These are phyloP conservation scores for Vulpes vulpes DNA, from an alignment of 2,113 vertebrate genomes.

Conservation along the genomic window DNA sequence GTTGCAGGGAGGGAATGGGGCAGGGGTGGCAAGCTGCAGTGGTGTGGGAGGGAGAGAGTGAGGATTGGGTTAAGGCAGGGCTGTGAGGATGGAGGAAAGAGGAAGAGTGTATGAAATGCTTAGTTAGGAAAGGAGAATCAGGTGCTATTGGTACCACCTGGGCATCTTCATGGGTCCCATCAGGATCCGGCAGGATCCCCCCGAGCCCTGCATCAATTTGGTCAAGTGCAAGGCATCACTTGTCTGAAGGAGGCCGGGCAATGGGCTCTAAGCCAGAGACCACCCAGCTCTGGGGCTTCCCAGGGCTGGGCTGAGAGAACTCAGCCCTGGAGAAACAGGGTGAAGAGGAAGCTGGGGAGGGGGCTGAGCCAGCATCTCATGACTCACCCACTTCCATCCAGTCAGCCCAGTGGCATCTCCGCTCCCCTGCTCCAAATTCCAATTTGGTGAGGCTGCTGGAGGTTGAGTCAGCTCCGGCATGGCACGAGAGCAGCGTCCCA, in stretches of 20 bases:
- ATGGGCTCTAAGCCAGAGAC: neutral
- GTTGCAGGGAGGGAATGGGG: too few relatives aligned
- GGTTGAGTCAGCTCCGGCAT: constrained; percentile 72
- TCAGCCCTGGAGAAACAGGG: constrained; percentile 20
- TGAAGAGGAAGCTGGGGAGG: constrained; percentile 64
- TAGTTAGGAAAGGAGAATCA: neutral
- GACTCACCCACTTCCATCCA: constrained; percentile 81
- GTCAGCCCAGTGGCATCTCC: constrained; percentile 82
- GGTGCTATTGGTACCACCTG: neutral
- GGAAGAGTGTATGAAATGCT: neutral
- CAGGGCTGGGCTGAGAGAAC: neutral
- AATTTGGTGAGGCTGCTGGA: constrained; percentile 78
- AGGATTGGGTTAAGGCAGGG: neutral
- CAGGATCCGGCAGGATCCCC: neutral
- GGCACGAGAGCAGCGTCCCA: constrained; percentile 59
- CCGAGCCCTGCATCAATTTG: neutral
- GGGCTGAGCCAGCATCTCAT: constrained; percentile 46
- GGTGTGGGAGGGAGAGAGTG: neutral
- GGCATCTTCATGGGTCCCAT: neutral
- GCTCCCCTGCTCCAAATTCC: constrained; percentile 82
- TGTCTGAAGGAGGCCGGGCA: neutral
- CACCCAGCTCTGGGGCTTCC: constrained; percentile 61
- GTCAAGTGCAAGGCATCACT: neutral
- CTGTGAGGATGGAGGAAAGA: neutral
- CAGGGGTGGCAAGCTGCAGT: neutral